These are phyloP conservation scores for Australoheros scitulus DNA, from an alignment of 2,113 vertebrate species.

Conservation along the genomic window DNA sequence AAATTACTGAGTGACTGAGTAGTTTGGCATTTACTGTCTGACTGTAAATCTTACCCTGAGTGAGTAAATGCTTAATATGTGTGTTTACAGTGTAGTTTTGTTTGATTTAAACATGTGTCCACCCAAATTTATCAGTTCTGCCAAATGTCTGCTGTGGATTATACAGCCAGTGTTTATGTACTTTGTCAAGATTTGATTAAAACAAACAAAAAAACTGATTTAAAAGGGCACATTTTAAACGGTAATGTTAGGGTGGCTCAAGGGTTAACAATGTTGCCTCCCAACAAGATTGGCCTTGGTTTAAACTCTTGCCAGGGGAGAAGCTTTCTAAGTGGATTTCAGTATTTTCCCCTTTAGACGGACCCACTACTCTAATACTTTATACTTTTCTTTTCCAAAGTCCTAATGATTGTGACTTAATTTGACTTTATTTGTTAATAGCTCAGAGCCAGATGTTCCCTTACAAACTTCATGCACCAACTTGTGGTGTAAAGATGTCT, in stretches of 20 bases:
- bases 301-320: background rate
- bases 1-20: slow-evolving; percentile 29
- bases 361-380: background rate
- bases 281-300: background rate
- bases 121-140: background rate
- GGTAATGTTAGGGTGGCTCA: background rate
- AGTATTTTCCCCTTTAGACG: background rate
- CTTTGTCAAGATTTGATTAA: background rate
- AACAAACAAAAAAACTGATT: background rate
- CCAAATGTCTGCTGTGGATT: background rate
- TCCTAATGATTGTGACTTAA: background rate
- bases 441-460: background rate
- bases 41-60: slow-evolving; percentile 18
- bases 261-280: background rate
- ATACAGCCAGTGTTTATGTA: background rate
- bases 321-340: background rate
- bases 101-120: background rate
- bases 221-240: background rate
- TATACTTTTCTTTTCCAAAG: background rate
- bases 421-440: background rate
- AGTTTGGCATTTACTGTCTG: background rate
- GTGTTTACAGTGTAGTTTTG: background rate
- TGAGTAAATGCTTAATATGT: background rate
- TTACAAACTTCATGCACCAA: background rate
- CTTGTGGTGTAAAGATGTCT: background rate